phyloP scores from a whole-genome alignment of 92 coral and sea anemone species.

The Pocillopora grandis region DNA sequence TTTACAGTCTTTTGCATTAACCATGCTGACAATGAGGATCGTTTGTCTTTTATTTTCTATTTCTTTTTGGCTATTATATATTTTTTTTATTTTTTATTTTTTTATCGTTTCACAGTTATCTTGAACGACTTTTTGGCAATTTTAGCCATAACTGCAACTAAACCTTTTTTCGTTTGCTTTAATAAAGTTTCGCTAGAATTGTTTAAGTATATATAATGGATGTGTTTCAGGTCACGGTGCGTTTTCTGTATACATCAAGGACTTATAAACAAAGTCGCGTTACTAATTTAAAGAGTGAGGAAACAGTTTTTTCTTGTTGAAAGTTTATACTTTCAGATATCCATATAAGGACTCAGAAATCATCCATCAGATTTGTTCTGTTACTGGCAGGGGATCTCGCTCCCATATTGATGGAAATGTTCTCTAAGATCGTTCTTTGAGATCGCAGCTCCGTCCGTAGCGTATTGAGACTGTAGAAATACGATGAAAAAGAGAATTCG shows the following conservation, averaged over 20 bases:
- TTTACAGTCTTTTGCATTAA: no score
- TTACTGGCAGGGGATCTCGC: not conserved
- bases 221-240: no score
- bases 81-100: no score
- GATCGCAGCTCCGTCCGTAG: slow-evolving; percentile 45
- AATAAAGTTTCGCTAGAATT: not conserved
- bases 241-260: no score
- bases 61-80: no score
- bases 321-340: not conserved
- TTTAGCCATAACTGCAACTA: not conserved
- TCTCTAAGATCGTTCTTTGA: slow-evolving; percentile 55
- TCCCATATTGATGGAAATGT: slow-evolving; percentile 13
- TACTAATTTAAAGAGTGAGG: not conserved
- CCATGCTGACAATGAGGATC: no score
- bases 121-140: not conserved
- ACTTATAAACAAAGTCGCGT: no score
- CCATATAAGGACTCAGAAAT: not conserved
- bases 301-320: not conserved
- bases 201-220: no score
- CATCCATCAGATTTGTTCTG: slow-evolving; percentile 16
- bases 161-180: no score
- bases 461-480: slow-evolving; percentile 35
- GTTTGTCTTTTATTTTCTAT: no score
- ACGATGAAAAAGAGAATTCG: not conserved
- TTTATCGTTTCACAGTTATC: not conserved